Conservation (phyloP, 2,888 invertebrate genomes). For the Ectobius pallidus region DNA sequence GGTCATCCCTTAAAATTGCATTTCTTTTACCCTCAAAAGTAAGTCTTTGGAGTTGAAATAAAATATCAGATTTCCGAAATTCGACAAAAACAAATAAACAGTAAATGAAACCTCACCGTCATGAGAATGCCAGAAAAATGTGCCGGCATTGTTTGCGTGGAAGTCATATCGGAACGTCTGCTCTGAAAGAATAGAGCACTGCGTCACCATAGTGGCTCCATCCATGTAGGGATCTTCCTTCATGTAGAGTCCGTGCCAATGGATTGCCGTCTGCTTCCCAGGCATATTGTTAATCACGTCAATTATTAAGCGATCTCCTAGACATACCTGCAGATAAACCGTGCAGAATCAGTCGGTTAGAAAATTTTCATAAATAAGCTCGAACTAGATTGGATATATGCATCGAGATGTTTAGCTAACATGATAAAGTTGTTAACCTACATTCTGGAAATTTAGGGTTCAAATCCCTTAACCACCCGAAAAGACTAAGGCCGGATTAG, state of each 20-base stretch:
- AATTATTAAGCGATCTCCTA: slow-evolving; percentile 52
- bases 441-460: neutral
- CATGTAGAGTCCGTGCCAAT: slow-evolving; percentile 59
- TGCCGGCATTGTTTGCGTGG: slow-evolving; percentile 49
- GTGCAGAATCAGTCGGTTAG: neutral
- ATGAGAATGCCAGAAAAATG: slow-evolving; percentile 52
- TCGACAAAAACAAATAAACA: no score
- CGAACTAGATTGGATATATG: neutral
- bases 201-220: slow-evolving; percentile 55
- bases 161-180: slow-evolving; percentile 52
- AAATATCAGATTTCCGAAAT: no score
- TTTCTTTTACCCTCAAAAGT: no score
- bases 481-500: no score
- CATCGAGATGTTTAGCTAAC: neutral
- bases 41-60: no score
- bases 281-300: slow-evolving; percentile 52
- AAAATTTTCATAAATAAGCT: neutral
- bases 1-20: no score
- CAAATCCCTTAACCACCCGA: no score
- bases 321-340: slow-evolving; percentile 50
- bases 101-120: no score
- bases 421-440: neutral
- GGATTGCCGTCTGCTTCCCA: slow-evolving; percentile 54
- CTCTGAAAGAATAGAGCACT: slow-evolving; percentile 54
- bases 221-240: slow-evolving; percentile 53